phyloP scores from a whole-genome alignment of 2,888 invertebrate genomes.

The Napeogenes inachia region DNA sequence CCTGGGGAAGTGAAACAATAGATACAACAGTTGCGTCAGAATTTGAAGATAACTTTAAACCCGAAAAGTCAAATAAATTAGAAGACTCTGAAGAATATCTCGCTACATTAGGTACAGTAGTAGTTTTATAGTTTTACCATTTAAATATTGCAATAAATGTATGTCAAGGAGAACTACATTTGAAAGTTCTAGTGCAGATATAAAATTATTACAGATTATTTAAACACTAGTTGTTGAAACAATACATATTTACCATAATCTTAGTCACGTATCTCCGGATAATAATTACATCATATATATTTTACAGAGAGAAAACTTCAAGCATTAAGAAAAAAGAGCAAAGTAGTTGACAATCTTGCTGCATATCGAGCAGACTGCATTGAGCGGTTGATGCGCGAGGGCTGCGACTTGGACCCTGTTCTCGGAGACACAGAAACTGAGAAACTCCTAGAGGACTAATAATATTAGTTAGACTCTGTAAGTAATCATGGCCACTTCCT shows the following conservation, averaged over 20 bases:
- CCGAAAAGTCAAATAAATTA: constrained; percentile 60
- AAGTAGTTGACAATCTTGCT: constrained; percentile 77
- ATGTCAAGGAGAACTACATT: no score
- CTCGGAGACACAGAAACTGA: constrained; percentile 68
- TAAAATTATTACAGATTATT: no score
- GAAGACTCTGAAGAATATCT: constrained; percentile 82
- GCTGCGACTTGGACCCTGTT: constrained; percentile 70
- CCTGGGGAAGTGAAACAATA: constrained; percentile 62
- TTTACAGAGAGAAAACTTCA: constrained; percentile 63
- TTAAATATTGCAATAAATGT: constrained; percentile 1
- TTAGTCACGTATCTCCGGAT: background rate
- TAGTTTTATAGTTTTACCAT: no score
- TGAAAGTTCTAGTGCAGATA: no score
- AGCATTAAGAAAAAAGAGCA: constrained; percentile 65
- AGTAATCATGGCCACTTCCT: constrained; percentile 68
- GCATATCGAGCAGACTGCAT: constrained; percentile 79
- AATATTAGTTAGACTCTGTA: constrained; percentile 48
- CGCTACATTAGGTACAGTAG: constrained; percentile 79
- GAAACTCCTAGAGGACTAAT: constrained; percentile 63
- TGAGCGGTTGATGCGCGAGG: constrained; percentile 76
- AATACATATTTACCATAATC: no score
- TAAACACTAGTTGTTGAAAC: no score
- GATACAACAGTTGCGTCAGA: constrained; percentile 46
- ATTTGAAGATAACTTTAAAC: constrained; percentile 79
- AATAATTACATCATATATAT: constrained; percentile 9